A percentile compares a stretch with the other conserved stretches of the same genome.
Evolutionary conservation across 2,797 vertebrate species (phyloP).

Genomic region (Alectoris magna): DNA sequence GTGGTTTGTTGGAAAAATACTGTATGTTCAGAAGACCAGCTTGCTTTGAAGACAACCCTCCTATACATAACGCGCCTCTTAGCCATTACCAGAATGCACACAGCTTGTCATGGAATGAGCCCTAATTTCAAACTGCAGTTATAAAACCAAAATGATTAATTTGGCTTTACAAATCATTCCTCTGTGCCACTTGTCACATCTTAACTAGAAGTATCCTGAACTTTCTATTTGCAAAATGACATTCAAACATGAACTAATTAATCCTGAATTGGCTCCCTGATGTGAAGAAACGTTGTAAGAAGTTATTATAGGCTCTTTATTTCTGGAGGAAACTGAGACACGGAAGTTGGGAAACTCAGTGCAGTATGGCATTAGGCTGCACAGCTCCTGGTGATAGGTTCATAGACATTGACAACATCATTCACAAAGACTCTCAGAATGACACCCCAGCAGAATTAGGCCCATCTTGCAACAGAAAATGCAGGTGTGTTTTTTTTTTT

Average conservation of each 20-base stretch:
- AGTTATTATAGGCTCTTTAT: background rate
- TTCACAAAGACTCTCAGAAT: background rate
- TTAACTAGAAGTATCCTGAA: slow-evolving; percentile 34
- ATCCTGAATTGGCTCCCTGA: background rate
- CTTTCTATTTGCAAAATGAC: slow-evolving; percentile 18
- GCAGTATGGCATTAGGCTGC: background rate
- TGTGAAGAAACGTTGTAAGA: background rate
- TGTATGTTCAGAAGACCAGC: background rate
- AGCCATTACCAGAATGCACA: background rate
- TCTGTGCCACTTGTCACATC: background rate
- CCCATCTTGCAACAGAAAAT: background rate
- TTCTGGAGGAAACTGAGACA: background rate
- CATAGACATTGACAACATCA: background rate
- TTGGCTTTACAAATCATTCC: slow-evolving; percentile 11
- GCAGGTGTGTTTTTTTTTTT: background rate
- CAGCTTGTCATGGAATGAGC: background rate
- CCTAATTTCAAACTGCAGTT: background rate
- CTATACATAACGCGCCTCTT: background rate
- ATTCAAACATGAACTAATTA: slow-evolving; percentile 29
- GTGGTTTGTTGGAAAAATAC: background rate
- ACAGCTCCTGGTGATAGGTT: background rate
- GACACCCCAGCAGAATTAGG: background rate
- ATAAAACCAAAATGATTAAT: background rate
- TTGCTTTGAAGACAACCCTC: background rate
- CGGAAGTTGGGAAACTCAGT: background rate